These are phyloP conservation scores for Rhinatrema bivittatum DNA, from an alignment of 2,797 vertebrate species.

Conservation along the genomic window DNA sequence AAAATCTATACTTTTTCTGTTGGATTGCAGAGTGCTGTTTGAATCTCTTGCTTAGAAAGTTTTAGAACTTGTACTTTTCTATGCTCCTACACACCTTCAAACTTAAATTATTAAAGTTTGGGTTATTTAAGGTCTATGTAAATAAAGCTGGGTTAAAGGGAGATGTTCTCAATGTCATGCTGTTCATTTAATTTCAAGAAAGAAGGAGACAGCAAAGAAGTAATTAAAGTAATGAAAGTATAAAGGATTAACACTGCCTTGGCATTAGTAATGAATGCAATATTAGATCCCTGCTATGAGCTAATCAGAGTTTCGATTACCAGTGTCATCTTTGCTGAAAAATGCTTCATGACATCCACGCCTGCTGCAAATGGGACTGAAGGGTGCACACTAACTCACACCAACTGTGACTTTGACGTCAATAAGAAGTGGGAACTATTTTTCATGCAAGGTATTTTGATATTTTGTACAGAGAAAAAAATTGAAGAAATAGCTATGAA, in stretches of 20 bases:
- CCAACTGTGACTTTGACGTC: not conserved
- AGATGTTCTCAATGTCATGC: not conserved
- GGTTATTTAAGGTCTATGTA: too few relatives aligned
- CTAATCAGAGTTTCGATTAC: not conserved
- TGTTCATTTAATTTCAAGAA: slow-evolving; percentile 7
- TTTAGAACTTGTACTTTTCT: too few relatives aligned
- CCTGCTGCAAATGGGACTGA: slow-evolving; percentile 21
- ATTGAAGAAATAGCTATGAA: too few relatives aligned
- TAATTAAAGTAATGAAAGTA: slow-evolving; percentile 1
- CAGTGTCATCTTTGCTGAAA: not conserved
- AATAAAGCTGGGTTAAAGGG: not conserved
- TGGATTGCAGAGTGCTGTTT: too few relatives aligned
- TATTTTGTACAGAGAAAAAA: too few relatives aligned
- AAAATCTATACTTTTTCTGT: too few relatives aligned
- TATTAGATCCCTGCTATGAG: not conserved
- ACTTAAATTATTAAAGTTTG: slow-evolving; percentile 22
- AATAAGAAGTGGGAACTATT: too few relatives aligned
- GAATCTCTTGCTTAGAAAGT: too few relatives aligned
- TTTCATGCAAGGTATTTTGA: too few relatives aligned
- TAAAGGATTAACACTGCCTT: not conserved
- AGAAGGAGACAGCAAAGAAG: not conserved
- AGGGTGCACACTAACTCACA: not conserved
- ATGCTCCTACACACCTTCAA: not conserved
- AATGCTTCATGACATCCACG: not conserved
- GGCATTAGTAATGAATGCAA: not conserved